These are phyloP conservation scores for Dinothrombium tinctorium DNA, from an alignment of 1,140 invertebrate genomes.

Conservation along the genomic window DNA sequence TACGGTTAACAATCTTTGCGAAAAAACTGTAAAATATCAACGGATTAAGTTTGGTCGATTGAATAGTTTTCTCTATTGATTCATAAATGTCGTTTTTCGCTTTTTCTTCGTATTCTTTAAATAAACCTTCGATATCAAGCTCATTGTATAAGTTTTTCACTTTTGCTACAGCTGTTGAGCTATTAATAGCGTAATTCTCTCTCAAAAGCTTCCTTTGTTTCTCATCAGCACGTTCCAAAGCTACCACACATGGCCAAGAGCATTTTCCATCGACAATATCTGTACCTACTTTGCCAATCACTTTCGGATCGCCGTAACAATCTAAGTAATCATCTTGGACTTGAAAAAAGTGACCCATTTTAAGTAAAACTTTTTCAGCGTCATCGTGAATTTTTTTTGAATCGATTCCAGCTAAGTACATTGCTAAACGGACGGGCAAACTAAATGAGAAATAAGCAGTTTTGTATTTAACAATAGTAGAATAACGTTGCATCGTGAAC, in stretches of 20 bases:
- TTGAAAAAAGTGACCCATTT: slow-evolving; percentile 94
- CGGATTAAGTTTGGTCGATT: too few relatives aligned
- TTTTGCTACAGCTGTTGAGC: not conserved
- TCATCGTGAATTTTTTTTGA: slow-evolving; percentile 18
- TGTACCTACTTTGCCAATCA: slow-evolving; percentile 32
- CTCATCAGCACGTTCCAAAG: slow-evolving; percentile 24
- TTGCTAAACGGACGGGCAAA: slow-evolving; percentile 46
- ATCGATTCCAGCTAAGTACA: slow-evolving; percentile 39
- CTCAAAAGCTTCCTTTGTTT: slow-evolving; percentile 44
- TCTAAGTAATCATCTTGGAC: slow-evolving; percentile 44
- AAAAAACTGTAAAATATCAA: too few relatives aligned
- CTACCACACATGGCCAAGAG: slow-evolving; percentile 27
- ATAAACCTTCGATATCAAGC: not conserved
- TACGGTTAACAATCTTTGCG: too few relatives aligned
- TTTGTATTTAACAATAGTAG: slow-evolving; percentile 79
- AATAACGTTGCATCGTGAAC: slow-evolving; percentile 48
- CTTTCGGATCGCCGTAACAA: slow-evolving; percentile 26
- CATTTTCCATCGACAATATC: slow-evolving; percentile 33
- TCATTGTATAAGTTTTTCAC: slow-evolving; percentile 1
- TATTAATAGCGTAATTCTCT: slow-evolving; percentile 5
- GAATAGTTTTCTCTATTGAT: too few relatives aligned
- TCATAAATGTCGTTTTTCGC: not conserved
- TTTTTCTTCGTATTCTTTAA: not conserved
- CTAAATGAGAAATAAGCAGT: slow-evolving; percentile 59
- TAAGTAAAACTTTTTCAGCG: slow-evolving; percentile 60